phyloP scores from a whole-genome alignment of 2,797 vertebrate genomes.

The Xenops minutus region DNA sequence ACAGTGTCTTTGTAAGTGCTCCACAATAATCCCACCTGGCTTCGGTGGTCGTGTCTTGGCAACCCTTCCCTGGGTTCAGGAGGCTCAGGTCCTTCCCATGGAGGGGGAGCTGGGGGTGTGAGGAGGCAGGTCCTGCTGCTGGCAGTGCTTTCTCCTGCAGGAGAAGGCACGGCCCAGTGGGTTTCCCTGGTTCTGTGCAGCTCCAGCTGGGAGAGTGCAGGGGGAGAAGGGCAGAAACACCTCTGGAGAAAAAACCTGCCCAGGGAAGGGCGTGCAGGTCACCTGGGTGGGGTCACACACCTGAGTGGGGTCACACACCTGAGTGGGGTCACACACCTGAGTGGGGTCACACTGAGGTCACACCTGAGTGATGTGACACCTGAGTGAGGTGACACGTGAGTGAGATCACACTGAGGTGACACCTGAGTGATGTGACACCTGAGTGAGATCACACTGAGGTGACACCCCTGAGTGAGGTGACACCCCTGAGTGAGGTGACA shows the following conservation, averaged over 20 bases:
- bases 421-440: neutral
- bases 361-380: neutral
- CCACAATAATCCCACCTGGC: neutral
- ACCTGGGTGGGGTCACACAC: neutral
- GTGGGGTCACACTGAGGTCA: no score
- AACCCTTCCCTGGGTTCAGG: no score
- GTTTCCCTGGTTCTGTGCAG: accelerated
- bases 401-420: neutral
- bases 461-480: no score
- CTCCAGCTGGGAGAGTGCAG: neutral
- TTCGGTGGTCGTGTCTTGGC: neutral
- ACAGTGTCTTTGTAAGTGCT: conserved; percentile 92
- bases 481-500: no score
- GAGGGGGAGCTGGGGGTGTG: neutral
- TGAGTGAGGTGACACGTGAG: neutral
- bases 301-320: neutral
- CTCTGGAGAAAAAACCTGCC: neutral
- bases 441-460: neutral
- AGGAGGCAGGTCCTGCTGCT: neutral
- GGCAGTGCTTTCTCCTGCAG: neutral
- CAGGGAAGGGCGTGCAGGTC: neutral
- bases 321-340: neutral
- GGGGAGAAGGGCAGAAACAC: neutral
- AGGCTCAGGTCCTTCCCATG: neutral
- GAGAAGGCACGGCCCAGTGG: accelerated